Evolutionary conservation across 2,888 invertebrate genomes (phyloP), one percentile per base, ranked within the genome.

Genomic region (Rotaria macrura): DNA sequence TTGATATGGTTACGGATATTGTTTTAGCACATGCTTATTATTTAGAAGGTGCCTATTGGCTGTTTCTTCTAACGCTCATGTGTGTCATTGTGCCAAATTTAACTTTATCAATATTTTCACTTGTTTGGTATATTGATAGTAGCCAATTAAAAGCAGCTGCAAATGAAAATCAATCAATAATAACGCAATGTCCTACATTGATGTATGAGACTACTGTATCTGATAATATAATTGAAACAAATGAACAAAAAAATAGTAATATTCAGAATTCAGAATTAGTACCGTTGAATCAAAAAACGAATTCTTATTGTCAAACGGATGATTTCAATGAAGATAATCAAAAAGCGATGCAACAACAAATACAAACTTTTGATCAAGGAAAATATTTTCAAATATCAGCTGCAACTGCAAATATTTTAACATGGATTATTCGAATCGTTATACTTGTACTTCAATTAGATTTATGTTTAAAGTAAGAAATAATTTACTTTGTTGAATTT

Each of bases 81-180:
- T 85, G 84, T 79, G 86, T 86, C 47, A 84, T 86, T 29, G 84
- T 86, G 20, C 86, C 86, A 23, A 86, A 86, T 79, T 84, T 86
- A 43, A 86, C 86, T 2, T 57, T 86, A 34, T 86, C 86, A 10
- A 17, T 86, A 17, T 86, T 86, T 47, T 84, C 84, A 34, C 79
- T 86, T 38, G 84, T 84, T 6, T 86, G 86, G 86, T 86, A 86
- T 38, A 84, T 86, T 5, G 86, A 86, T 72, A 43, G 79, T 43
- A 40, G 43, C 25, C 40, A 79, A 79, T 40, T 79, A 43, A 43
- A 40, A 79, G 38, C 43, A 25, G 20, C 34, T 65, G 12, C 34
- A 65, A 20, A 65, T 65, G 65, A 65, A 34, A 65, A 65, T 20
- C 79, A 79, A 79, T 43, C 79, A 9, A 25, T 12, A 43, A 25